Conservation (phyloP, 2,113 vertebrate genomes). For the Oxyruncus cristatus region DNA sequence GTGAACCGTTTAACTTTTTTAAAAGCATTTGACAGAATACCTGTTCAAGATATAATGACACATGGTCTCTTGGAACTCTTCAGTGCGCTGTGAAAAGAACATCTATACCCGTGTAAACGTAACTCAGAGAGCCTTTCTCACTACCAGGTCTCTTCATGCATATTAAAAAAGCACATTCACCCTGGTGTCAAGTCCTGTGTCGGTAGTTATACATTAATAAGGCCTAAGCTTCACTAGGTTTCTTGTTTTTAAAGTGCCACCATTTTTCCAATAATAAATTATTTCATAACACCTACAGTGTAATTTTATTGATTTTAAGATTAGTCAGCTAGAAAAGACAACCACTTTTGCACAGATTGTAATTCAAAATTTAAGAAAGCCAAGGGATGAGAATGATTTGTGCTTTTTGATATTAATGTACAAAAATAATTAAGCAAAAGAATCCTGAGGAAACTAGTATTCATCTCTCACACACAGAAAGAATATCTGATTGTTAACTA, state of each 20-base stretch:
- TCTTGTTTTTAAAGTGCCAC: background rate
- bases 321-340: background rate
- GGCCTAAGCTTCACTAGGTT: background rate
- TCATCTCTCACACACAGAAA: background rate
- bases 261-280: background rate
- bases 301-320: background rate
- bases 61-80: background rate
- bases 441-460: background rate
- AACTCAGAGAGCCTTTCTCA: background rate
- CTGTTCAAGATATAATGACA: background rate
- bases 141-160: background rate
- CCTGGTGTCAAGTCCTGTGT: rapidly evolving
- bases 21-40: background rate
- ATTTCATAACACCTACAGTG: background rate
- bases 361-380: background rate
- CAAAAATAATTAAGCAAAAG: background rate
- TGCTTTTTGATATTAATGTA: background rate
- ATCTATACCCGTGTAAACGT: background rate
- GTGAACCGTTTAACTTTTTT: background rate
- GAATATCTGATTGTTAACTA: background rate
- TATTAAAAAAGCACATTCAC: background rate
- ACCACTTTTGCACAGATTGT: background rate
- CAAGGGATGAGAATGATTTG: background rate
- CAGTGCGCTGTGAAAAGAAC: background rate
- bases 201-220: background rate